Percentiles rank a stretch among this genome's conserved stretches.
phyloP scores from a whole-genome alignment of 2,888 invertebrate genomes.

The Melieria omissa region DNA sequence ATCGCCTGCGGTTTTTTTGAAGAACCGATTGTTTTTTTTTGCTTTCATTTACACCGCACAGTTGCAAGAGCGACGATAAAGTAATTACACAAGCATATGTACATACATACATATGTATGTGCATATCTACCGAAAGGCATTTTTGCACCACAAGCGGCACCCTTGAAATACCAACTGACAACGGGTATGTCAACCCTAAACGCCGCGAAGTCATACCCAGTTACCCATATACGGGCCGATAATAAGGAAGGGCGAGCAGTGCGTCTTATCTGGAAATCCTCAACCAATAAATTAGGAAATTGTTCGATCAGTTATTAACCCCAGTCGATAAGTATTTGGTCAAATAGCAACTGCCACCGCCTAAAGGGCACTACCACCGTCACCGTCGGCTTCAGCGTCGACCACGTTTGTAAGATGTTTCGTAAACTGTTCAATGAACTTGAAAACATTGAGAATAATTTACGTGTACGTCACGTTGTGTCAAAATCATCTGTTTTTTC shows the following conservation, averaged over 20 bases:
- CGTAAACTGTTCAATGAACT: slow-evolving; percentile 29
- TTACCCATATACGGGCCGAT: no score
- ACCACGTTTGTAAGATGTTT: slow-evolving; percentile 12
- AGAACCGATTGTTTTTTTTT: neutral
- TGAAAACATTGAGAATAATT: slow-evolving; percentile 10
- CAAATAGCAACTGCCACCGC: slow-evolving; percentile 14
- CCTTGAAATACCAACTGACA: no score
- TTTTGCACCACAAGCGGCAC: no score
- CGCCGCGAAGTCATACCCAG: no score
- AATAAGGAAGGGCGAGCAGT: no score
- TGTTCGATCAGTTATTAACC: slow-evolving; percentile 17
- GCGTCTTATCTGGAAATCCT: no score
- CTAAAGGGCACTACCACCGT: neutral
- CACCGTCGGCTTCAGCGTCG: neutral
- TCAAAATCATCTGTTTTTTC: slow-evolving; percentile 7
- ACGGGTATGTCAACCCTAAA: no score
- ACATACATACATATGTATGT: slow-evolving; percentile 12
- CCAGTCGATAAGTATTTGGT: neutral
- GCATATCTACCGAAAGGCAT: neutral
- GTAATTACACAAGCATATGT: neutral
- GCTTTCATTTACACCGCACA: neutral
- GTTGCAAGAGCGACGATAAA: neutral
- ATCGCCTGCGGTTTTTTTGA: no score
- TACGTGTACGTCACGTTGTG: neutral
- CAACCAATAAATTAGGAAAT: slow-evolving; percentile 16